Evolutionary conservation across 2,113 vertebrate species (phyloP).

Genomic region (Centropus unirufus): DNA sequence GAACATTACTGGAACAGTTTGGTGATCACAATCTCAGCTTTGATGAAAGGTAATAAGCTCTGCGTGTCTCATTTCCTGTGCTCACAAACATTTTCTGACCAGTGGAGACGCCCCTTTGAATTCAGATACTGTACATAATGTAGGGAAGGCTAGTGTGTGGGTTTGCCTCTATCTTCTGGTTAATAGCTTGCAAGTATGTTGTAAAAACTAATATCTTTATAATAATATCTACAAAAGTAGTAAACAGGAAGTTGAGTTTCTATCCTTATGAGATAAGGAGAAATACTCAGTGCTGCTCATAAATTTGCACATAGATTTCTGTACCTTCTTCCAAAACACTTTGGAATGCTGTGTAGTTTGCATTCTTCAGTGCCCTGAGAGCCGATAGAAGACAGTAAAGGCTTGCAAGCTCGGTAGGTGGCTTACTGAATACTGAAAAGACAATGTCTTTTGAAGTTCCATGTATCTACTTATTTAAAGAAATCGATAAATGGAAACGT

Average conservation of each 20-base stretch:
- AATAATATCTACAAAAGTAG: not conserved
- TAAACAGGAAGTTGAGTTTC: not conserved
- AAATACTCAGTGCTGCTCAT: not conserved
- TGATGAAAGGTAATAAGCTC: slow-evolving; percentile 88
- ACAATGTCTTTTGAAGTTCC: not conserved
- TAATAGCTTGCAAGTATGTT: not conserved
- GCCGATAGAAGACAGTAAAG: not conserved
- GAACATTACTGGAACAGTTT: slow-evolving; percentile 93
- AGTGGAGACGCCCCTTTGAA: not conserved
- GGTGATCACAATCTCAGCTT: slow-evolving; percentile 94
- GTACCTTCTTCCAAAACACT: not conserved
- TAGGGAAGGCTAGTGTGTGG: not conserved
- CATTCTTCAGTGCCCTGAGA: not conserved
- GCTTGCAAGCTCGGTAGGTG: not conserved
- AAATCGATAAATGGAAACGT: not conserved
- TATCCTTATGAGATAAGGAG: not conserved
- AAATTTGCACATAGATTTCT: not conserved
- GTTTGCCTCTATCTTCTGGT: not conserved
- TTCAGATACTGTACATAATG: not conserved
- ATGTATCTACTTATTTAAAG: not conserved
- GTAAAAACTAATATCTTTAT: not conserved
- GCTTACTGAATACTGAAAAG: not conserved
- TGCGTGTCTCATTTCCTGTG: not conserved
- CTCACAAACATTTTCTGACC: not conserved
- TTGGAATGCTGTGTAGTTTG: not conserved